Base-by-base conservation (phyloP, 1,140 invertebrate species). In the Cotesia glomerata region DNA sequence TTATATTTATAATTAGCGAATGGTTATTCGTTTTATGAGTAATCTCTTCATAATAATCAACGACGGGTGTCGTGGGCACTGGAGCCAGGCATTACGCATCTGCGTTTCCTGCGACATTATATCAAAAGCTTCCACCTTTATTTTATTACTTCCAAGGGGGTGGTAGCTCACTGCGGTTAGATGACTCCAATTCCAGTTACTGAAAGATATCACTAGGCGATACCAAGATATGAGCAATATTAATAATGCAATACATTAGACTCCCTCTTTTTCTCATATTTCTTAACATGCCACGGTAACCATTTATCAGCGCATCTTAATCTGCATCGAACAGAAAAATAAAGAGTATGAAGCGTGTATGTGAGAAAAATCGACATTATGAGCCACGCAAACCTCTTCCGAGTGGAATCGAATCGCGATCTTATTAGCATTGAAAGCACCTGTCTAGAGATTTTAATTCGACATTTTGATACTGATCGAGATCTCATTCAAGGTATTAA, bases 11-110 rank as follows among this genome's bases (percentile, higher is more conserved):
- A 80, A 80, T 80, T 80, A 77, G 77, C 74, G 65, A 58, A 68
- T 54, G 58, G 73, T 49, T 64, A 45, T 45, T 45, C 39, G 7
- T 7, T 45, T 45, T 7, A 45, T 45, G 59, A 67, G 71, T 79
- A 80, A 80, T 80, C 79, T 79, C 74, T 77, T 80, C 70, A 77
- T 79, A 78, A 79, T 77, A 75, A 80, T 80, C 79, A 76, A 51
- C 54, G 35, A 45, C 52, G 54, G 66, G 59, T 71, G 45, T 67
- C 69, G 34, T 61, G 36, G 45, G n/a, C n/a, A 14, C 26, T 71
- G 58, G 67, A 26, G 26, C 26, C 26, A 26, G 26, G 26, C 26
- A 26, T 26, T 26, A 26, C 26, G 71, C 76, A 80, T 81, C 78
- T 81, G 79, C 76, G 78, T 71, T 68, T 11, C 35, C 13, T 14